Conservation (phyloP, 2,797 vertebrate species). For the Prunella strophiata region DNA sequence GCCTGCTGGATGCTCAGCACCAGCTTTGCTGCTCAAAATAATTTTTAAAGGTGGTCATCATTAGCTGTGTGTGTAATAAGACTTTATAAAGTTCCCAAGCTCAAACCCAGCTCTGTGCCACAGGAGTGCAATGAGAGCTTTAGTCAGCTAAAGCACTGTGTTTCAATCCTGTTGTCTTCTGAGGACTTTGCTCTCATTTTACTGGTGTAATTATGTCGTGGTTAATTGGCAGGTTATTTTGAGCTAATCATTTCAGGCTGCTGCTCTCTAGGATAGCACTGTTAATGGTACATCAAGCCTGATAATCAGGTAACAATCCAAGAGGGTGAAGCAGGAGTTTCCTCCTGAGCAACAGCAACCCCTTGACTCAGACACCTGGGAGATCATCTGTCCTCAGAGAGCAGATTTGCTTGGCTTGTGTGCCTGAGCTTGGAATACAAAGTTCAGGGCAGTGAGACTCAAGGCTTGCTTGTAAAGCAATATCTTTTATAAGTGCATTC, state of each 20-base stretch:
- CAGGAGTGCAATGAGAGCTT: background rate
- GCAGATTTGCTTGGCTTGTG: accelerated
- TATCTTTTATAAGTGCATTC: background rate
- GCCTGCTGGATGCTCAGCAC: background rate
- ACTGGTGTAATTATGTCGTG: background rate
- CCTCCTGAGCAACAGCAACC: background rate
- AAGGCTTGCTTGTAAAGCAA: background rate
- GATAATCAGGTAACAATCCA: background rate
- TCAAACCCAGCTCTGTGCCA: background rate
- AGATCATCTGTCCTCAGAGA: background rate
- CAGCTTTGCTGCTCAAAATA: background rate
- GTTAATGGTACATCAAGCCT: background rate
- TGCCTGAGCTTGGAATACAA: background rate
- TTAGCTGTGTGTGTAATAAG: background rate
- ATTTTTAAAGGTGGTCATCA: background rate
- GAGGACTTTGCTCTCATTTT: constrained; percentile 33
- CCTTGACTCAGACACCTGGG: background rate
- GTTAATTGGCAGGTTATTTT: constrained; percentile 50
- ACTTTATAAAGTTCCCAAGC: background rate
- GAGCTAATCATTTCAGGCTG: background rate
- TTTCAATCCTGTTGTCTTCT: background rate
- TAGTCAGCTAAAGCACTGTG: accelerated
- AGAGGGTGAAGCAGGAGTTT: background rate
- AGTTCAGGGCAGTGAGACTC: background rate
- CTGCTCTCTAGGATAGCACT: background rate